Evolutionary conservation across 2,888 invertebrate genomes (phyloP).

Genomic region (Carcina quercana): DNA sequence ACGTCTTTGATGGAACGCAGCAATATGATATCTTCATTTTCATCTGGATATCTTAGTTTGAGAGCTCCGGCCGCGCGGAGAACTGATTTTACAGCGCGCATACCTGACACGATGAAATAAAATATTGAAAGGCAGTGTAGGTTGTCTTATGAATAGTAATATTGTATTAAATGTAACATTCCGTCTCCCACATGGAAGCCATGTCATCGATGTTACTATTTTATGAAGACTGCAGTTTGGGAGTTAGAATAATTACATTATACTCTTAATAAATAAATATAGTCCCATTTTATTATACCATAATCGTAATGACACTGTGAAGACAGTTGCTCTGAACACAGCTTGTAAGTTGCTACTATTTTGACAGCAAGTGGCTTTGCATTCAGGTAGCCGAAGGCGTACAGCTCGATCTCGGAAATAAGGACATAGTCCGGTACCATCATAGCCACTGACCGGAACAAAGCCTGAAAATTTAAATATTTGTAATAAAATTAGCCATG

Average conservation of each 20-base stretch:
- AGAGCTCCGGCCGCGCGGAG: slow-evolving; percentile 93
- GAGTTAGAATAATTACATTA: no score
- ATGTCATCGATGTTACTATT: no score
- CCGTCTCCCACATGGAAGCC: no score
- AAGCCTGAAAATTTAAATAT: slow-evolving; percentile 78
- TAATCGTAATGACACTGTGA: slow-evolving; percentile 97
- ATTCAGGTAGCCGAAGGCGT: slow-evolving; percentile 93
- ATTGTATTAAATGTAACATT: no score
- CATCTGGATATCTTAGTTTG: slow-evolving; percentile 90
- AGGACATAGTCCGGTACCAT: slow-evolving; percentile 98
- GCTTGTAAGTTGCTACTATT: slow-evolving; percentile 94
- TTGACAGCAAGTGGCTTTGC: slow-evolving; percentile 93
- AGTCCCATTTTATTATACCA: no score
- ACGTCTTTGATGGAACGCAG: slow-evolving; percentile 95
- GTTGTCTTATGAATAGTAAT: background rate
- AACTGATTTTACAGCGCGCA: slow-evolving; percentile 97
- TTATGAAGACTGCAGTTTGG: no score
- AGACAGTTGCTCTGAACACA: slow-evolving; percentile 95
- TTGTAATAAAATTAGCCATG: no score
- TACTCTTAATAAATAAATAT: no score
- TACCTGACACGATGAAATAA: slow-evolving; percentile 62
- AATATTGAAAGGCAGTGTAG: slow-evolving; percentile 5
- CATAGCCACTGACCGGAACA: slow-evolving; percentile 97
- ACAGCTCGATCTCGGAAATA: slow-evolving; percentile 95
- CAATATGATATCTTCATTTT: slow-evolving; percentile 90